Evolutionary conservation across 1,140 invertebrate genomes (phyloP).

Genomic region (Alviniconcha marisindica): DNA sequence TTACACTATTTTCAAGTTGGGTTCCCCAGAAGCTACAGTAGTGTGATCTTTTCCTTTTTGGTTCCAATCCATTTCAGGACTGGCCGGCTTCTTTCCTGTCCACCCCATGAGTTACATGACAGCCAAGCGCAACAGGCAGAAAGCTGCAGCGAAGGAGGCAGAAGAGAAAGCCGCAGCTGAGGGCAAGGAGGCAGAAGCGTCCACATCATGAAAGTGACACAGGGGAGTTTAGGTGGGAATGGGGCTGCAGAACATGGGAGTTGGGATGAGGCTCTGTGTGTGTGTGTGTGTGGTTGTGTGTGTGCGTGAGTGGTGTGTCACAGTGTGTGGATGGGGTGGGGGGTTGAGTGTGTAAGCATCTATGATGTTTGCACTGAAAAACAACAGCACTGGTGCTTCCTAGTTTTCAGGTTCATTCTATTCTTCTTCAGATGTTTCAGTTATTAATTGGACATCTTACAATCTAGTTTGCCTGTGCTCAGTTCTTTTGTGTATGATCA

Average conservation of each 20-base stretch:
- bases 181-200: neutral
- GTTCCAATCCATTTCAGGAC: constrained; percentile 49
- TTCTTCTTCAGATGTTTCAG: too few species aligned
- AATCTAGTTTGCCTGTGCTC: too few species aligned
- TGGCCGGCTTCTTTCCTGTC: constrained; percentile 62
- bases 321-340: neutral
- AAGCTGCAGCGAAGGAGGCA: constrained; percentile 27
- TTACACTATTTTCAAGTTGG: too few species aligned
- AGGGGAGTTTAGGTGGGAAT: neutral
- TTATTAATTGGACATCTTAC: too few species aligned
- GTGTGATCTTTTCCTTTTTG: too few species aligned
- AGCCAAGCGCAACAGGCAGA: constrained; percentile 52
- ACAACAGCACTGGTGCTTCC: too few species aligned
- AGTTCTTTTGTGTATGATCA: too few species aligned
- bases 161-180: constrained; percentile 27
- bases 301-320: neutral
- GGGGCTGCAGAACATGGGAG: neutral
- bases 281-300: neutral
- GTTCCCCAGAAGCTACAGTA: too few species aligned
- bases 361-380: too few species aligned
- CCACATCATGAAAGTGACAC: neutral
- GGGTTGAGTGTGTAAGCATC: neutral
- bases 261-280: neutral
- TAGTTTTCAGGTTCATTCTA: too few species aligned
- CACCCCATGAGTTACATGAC: constrained; percentile 60